Percentiles rank a stretch among this genome's conserved stretches.
These are phyloP conservation scores for Leptopilina syphax DNA, from an alignment of 2,888 invertebrate species.

Conservation along the genomic window DNA sequence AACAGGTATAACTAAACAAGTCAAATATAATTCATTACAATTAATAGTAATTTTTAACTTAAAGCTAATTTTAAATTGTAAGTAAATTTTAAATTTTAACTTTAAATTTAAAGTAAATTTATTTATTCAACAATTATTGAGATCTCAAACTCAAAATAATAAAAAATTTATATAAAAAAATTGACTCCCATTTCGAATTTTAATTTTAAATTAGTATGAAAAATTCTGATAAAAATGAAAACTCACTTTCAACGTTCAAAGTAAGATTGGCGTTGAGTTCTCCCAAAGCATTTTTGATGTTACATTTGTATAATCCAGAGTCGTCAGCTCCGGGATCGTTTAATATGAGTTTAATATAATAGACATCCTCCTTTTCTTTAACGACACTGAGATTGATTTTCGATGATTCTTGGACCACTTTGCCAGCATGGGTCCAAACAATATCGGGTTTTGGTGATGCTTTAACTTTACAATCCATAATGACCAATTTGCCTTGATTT, in stretches of 20 bases:
- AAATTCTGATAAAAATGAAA: background rate
- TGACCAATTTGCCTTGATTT: constrained; percentile 88
- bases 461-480: constrained; percentile 91
- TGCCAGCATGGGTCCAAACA: constrained; percentile 89
- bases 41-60: constrained; percentile 6
- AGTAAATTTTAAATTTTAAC: too few species aligned
- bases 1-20: constrained; percentile 88
- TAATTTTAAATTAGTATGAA: background rate
- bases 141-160: too few species aligned
- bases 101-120: too few species aligned
- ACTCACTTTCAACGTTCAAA: constrained; percentile 97
- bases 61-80: too few species aligned
- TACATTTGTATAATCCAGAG: constrained; percentile 98
- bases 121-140: too few species aligned
- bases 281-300: constrained; percentile 96
- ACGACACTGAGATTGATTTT: constrained; percentile 88
- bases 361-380: constrained; percentile 86
- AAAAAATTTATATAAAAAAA: background rate
- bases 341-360: constrained; percentile 91
- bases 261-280: constrained; percentile 98
- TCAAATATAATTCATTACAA: constrained; percentile 24
- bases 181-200: background rate
- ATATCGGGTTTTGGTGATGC: constrained; percentile 91
- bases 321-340: constrained; percentile 95
- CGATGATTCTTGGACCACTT: constrained; percentile 87